Base-by-base conservation (phyloP, 2,888 invertebrate genomes). In the Venusia cambrica region DNA sequence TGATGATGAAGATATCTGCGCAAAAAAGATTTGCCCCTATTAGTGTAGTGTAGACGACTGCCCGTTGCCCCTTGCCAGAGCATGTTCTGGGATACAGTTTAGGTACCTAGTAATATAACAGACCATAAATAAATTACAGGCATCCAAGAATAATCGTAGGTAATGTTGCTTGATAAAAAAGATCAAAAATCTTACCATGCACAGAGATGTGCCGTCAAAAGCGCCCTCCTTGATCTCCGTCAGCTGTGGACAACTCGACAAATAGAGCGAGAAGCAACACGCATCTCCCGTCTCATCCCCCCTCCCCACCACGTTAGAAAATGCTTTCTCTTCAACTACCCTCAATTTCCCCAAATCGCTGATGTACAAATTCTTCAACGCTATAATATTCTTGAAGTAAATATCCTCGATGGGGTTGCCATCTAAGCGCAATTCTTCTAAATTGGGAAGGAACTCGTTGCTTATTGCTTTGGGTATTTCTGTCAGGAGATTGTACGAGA, bases 111-210 rank as follows among this genome's bases (percentile, higher is more conserved):
- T n/a, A n/a, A n/a, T n/a, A n/a, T n/a, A n/a, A n/a, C n/a, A n/a
- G n/a, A n/a, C n/a, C n/a, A n/a, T n/a, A n/a, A n/a, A n/a, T n/a
- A n/a, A n/a, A n/a, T n/a, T n/a, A n/a, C n/a, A n/a, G n/a, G n/a
- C n/a, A n/a, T n/a, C n/a, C n/a, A n/a, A n/a, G n/a, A n/a, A n/a
- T n/a, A n/a, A n/a, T n/a, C n/a, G n/a, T n/a, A n/a, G n/a, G n/a
- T n/a, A n/a, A n/a, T n/a, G n/a, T n/a, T n/a, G n/a, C n/a, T n/a
- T n/a, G n/a, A n/a, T n/a, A n/a, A n/a, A n/a, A n/a, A n/a, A n/a
- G n/a, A n/a, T n/a, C n/a, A n/a, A n/a, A n/a, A n/a, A n/a, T n/a
- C 88, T 87, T 64, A 90, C 90, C 74, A 75, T 84, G 49, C 90
- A 90, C 13, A 90, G 42, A 14, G 78, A 69, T 2, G 89, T 75